Evolutionary conservation across 2,888 invertebrate genomes (phyloP).

Genomic region (Rhagonycha fulva): DNA sequence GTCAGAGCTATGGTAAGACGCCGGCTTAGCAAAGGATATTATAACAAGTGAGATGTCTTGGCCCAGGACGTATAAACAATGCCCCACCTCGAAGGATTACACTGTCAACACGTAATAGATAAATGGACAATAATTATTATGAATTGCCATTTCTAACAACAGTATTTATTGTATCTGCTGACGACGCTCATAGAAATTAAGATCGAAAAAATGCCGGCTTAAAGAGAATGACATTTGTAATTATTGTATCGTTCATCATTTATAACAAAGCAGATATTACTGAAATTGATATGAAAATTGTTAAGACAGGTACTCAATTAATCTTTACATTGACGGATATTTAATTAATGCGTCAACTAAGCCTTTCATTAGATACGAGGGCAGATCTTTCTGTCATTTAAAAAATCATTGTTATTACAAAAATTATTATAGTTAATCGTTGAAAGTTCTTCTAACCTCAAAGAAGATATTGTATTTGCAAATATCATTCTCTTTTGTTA

Average conservation of each 20-base stretch:
- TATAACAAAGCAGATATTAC: neutral
- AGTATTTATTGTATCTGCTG: conserved; percentile 26
- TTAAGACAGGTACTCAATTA: neutral
- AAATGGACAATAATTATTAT: conserved; percentile 46
- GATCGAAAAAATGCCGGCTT: conserved; percentile 4
- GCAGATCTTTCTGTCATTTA: neutral
- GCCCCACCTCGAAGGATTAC: conserved; percentile 42
- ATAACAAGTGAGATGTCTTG: conserved; percentile 47
- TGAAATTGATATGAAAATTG: neutral
- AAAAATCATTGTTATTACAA: neutral
- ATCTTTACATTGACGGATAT: neutral
- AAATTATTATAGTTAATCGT: no score
- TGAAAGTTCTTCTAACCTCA: no score
- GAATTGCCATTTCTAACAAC: conserved; percentile 29
- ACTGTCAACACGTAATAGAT: conserved; percentile 44
- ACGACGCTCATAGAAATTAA: conserved; percentile 17
- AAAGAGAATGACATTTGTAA: neutral
- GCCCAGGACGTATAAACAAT: conserved; percentile 42
- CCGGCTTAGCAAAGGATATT: conserved; percentile 46
- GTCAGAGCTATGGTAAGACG: conserved; percentile 47
- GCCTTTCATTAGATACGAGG: neutral
- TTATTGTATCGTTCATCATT: neutral
- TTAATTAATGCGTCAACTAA: neutral
- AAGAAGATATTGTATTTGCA: no score
- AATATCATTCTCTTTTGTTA: no score